Percentiles rank a stretch among this genome's conserved stretches.
Evolutionary conservation across 1,140 invertebrate species (phyloP).

Genomic region (Chironomus striatipennis): DNA sequence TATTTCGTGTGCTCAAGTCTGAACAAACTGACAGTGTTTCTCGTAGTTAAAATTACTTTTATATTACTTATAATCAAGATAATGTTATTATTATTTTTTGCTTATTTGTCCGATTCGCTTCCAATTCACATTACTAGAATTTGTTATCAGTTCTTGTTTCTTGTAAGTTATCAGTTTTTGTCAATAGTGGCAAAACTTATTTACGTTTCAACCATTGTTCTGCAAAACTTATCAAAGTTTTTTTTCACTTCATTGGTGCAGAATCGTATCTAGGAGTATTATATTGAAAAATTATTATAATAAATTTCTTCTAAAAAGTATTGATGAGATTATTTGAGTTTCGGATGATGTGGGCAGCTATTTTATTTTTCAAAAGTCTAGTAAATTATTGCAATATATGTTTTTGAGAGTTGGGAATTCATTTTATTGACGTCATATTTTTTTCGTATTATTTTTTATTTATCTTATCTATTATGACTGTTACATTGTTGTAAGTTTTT

Average conservation of each 20-base stretch:
- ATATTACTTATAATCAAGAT: neutral
- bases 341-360: no score
- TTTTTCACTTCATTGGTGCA: neutral
- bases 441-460: no score
- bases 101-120: neutral
- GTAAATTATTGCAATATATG: no score
- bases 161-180: neutral
- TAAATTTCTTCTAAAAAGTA: no score
- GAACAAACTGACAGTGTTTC: neutral
- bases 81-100: neutral
- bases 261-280: no score
- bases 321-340: no score
- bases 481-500: no score
- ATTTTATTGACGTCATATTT: no score
- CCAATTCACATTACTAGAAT: neutral
- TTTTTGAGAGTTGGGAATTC: no score
- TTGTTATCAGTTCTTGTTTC: slow-evolving; percentile 8
- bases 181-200: neutral
- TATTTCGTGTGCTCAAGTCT: neutral
- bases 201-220: neutral
- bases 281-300: no score
- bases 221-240: neutral
- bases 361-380: no score
- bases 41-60: neutral
- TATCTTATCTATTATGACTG: no score